Base-by-base conservation (phyloP, 1,140 invertebrate genomes). In the Helicoverpa armigera region DNA sequence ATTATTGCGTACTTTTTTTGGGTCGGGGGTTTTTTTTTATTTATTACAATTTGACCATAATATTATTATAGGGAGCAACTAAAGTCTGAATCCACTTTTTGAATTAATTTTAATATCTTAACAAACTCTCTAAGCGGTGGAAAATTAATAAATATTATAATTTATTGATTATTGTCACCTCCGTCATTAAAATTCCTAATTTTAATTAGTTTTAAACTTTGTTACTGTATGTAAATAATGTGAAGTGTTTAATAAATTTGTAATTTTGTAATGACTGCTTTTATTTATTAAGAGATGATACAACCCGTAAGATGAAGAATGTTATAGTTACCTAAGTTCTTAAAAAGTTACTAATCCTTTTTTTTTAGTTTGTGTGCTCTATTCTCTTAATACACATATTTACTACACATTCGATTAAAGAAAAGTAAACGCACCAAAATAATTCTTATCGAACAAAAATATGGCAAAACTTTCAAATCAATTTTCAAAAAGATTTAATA, bases 151-250 rank as follows among this genome's bases (percentile, higher is more conserved):
- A 29, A 10, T 29, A 29, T 12, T 60, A 29, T 29, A 13, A 60
- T 29, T 3, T 13, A 60, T 60, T 23, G 9, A 9, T 56, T 18
- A 16, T 3, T n/a, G 10, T 12, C 0, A 29, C 23, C n/a, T 29
- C 3, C 23, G 13, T 29, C 23, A 23, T 60, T 60, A 12, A 60
- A 29, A 12, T 60, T 29, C 58, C 9, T 60, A 13, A 29, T 60
- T 60, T 29, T 60, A 60, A 60, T 29, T 60, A 60, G 58, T 60
- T 60, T 60, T 58, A 58, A 29, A 60, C 23, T 60, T 60, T 60
- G 29, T 60, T 18, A 60, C 2, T 10, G 18, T 60, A 13, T 60
- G 58, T 60, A 60, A 60, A 60, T 29, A 60, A 29, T 60, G n/a
- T 58, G 23, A 60, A 60, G 10, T 60, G 58, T 16, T 2, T 58